phyloP scores from a whole-genome alignment of 2,113 vertebrate genomes.

The Macquaria australasica region DNA sequence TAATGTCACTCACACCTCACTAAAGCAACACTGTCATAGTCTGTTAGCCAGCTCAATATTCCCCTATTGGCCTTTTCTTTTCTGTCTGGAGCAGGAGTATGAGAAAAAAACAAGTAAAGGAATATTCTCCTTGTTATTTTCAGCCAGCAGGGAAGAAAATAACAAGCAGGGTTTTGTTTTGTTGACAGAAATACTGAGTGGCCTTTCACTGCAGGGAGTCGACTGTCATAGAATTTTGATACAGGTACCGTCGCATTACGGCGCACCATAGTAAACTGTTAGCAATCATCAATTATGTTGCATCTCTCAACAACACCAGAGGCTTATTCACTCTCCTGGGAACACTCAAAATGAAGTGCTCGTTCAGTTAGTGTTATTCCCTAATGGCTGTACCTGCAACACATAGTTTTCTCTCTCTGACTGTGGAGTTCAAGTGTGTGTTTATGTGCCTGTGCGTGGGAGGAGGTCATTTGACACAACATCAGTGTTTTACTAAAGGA shows the following conservation, averaged over 20 bases:
- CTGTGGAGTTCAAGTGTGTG: constrained; percentile 37
- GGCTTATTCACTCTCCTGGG: constrained; percentile 46
- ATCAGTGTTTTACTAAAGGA: constrained; percentile 16
- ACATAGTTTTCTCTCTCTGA: constrained; percentile 42
- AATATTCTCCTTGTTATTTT: constrained; percentile 53
- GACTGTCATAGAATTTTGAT: constrained; percentile 57
- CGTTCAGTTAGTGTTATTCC: constrained; percentile 49
- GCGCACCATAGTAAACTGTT: constrained; percentile 23
- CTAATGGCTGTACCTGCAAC: constrained; percentile 44
- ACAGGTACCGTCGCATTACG: constrained; percentile 34
- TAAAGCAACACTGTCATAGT: constrained; percentile 60
- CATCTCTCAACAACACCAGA: constrained; percentile 55
- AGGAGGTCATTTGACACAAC: constrained; percentile 34
- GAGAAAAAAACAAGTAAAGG: constrained; percentile 17
- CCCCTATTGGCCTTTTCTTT: constrained; percentile 51
- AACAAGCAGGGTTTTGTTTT: constrained; percentile 59
- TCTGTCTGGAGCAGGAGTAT: constrained; percentile 11
- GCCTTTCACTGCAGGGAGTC: constrained; percentile 51
- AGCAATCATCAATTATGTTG: constrained; percentile 61
- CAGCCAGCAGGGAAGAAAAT: constrained; percentile 46
- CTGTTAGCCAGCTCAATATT: constrained; percentile 62
- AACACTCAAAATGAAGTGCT: constrained; percentile 57
- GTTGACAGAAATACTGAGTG: constrained; percentile 62
- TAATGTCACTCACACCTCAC: constrained; percentile 63
- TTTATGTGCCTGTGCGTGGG: constrained; percentile 26